Percentiles rank a stretch among this genome's conserved stretches.
Evolutionary conservation across 2,797 vertebrate species (phyloP).

Genomic region (Lepilemur septentrionalis): DNA sequence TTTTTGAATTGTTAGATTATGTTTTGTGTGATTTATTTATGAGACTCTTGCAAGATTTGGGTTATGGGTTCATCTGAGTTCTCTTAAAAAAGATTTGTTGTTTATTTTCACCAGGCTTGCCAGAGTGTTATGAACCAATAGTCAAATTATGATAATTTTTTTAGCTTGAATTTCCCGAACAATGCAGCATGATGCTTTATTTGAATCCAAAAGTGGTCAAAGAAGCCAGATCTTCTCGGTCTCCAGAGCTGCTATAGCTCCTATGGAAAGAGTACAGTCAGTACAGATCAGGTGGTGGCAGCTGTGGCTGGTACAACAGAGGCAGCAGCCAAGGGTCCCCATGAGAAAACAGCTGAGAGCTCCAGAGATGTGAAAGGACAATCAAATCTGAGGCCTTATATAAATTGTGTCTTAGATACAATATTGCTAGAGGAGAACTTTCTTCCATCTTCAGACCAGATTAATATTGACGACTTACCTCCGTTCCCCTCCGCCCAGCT

Average conservation of each 20-base stretch:
- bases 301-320: background rate
- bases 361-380: background rate
- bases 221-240: background rate
- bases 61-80: background rate
- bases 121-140: background rate
- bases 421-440: background rate
- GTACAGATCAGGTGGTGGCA: background rate
- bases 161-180: background rate
- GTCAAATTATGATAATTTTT: background rate
- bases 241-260: background rate
- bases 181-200: background rate
- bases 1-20: background rate
- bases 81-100: background rate
- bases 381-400: background rate
- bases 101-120: background rate
- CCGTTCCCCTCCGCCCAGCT: accelerated
- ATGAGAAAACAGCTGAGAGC: background rate
- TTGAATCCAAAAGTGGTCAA: background rate
- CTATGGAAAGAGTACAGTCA: background rate
- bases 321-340: background rate
- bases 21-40: background rate
- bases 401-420: background rate
- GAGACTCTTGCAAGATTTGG: background rate
- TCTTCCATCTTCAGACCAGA: background rate
- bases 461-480: background rate